Base-by-base conservation (phyloP, 1,140 invertebrate genomes). In the Cyrtorhinus lividipennis region DNA sequence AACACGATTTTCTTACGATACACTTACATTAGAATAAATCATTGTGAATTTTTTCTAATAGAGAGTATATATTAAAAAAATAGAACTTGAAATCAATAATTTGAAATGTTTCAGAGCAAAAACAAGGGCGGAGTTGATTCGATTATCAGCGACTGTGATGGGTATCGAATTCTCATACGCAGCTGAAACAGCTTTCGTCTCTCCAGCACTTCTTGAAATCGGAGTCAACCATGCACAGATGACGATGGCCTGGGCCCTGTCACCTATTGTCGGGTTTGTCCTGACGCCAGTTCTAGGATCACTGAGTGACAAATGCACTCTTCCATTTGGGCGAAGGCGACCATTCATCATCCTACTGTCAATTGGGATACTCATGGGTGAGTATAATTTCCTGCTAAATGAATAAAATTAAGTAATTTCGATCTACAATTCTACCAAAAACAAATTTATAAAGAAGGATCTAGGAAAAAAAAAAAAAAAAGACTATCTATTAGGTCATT, bases 161-260 rank as follows among this genome's bases (percentile, higher is more conserved):
- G 94, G 95, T 0, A 96, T 97, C 53, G 95, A 97, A 73, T 94
- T 97, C 74, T 95, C 92, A 0, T 98, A 98, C 70, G 91, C 95
- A 0, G 94, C 92, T 0, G 94, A 97, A 76, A 95, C 95, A 0
- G 93, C 94, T 0, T 97, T 97, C 75, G 93, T 97, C 0, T 96
- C 91, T 1, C 94, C 95, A 0, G 95, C 92, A 0, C 74, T 97
- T 10, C 79, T 97, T 0, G 90, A 94, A 76, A 91, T 96, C 62
- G 93, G 94, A 12, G 86, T 96, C 0, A 84, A 88, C 62, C 83
- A 92, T 76, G 78, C 88, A 65, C 86, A 90, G 68, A 96, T 97
- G 90, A 95, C 92, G 0, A 75, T 97, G 27, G 90, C 95, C 18
- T 98, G 94, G 94, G 93, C 92, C 12, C 72, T 96, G 2, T 95